These are phyloP conservation scores for Papilio xuthus DNA, from an alignment of 1,140 invertebrate species.

Conservation along the genomic window DNA sequence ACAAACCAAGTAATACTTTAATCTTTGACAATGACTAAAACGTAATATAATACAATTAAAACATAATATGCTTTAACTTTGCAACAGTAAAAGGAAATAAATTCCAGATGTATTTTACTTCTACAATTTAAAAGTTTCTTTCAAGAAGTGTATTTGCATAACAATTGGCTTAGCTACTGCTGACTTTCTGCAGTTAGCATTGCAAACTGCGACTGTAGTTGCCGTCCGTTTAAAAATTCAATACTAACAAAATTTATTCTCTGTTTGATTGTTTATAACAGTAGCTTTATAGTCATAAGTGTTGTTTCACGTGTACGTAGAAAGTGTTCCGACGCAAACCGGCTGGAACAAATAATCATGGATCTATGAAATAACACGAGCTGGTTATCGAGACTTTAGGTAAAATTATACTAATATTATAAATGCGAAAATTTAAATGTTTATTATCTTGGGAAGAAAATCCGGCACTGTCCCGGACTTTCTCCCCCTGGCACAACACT, in stretches of 20 bases:
- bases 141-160: conserved; percentile 22
- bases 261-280: not conserved
- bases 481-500: too few species aligned
- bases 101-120: conserved; percentile 18
- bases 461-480: too few species aligned
- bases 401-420: too few species aligned
- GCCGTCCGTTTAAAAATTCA: conserved; percentile 6
- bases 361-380: too few species aligned
- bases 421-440: too few species aligned
- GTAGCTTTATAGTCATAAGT: not conserved
- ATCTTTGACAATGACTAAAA: not conserved
- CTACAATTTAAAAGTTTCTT: conserved; percentile 17
- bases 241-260: conserved; percentile 12
- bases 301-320: not conserved
- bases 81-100: not conserved
- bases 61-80: not conserved
- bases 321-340: not conserved
- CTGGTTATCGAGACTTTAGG: not conserved
- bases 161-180: conserved; percentile 19
- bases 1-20: too few species aligned
- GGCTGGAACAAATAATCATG: too few species aligned
- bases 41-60: not conserved
- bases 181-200: conserved; percentile 5
- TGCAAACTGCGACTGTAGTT: conserved; percentile 16
- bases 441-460: too few species aligned